These are phyloP conservation scores for Antigone vipio DNA, from an alignment of 2,113 vertebrate genomes.

Conservation along the genomic window DNA sequence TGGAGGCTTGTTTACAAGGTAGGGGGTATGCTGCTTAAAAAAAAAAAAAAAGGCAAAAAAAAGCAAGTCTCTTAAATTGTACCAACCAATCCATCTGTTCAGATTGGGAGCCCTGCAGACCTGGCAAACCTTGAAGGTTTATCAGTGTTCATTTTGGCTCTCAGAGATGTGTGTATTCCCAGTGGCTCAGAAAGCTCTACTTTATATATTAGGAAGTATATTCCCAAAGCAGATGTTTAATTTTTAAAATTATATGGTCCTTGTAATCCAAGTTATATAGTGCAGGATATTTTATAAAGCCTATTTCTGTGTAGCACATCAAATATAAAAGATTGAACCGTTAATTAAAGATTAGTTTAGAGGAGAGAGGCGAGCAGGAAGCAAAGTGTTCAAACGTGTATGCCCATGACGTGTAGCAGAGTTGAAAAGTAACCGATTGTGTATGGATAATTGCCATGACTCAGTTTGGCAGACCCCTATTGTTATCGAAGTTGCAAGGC, in stretches of 20 bases:
- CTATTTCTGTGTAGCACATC: not conserved
- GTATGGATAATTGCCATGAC: conserved; percentile 49
- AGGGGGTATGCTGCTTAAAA: conserved; percentile 49
- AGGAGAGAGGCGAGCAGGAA: not conserved
- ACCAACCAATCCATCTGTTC: conserved; percentile 30
- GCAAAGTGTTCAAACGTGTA: not conserved
- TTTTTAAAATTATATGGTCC: conserved; percentile 1
- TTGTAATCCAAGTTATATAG: not conserved
- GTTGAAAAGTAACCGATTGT: conserved; percentile 12
- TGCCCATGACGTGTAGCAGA: not conserved
- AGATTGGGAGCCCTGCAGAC: not conserved
- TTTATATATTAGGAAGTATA: not conserved
- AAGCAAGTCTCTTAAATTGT: not conserved
- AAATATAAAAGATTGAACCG: not conserved
- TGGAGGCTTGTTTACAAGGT: conserved; percentile 69
- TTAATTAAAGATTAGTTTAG: conserved; percentile 22
- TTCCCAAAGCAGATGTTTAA: not conserved
- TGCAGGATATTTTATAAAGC: not conserved
- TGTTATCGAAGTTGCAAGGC: conserved; percentile 12
- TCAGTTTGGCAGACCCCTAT: not conserved
- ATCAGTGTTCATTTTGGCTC: not conserved
- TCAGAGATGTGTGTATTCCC: not conserved
- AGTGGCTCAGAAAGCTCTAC: not conserved
- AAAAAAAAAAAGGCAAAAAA: not conserved
- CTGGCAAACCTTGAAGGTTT: conserved; percentile 42